Base-by-base conservation (phyloP, 2,797 vertebrate species). In the Neomorphus geoffroyi region DNA sequence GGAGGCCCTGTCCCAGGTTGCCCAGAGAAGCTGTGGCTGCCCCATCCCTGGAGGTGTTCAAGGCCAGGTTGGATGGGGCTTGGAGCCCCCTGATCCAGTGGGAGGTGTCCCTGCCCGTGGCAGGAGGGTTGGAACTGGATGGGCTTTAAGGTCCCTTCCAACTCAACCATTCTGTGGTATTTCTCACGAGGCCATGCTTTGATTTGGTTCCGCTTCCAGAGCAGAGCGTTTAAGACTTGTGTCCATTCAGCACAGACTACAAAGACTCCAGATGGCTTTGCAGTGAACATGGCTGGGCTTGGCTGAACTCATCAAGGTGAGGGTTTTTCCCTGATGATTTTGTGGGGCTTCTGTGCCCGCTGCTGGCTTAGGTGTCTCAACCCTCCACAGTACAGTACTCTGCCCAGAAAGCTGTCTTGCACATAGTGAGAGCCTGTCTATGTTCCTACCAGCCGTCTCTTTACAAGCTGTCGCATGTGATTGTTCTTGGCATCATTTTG, bases 141-240 rank as follows among this genome's bases (percentile, higher is more conserved):
- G 19, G 19, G 46, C 46, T 46, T 46, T 46, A 22, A 46, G 21
- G 46, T 46, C 46, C 46, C 21, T 22, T 46, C 18, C 9, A 46
- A 46, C 46, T 21, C 46, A 46, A 46, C 18, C 17, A 9, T 22
- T 46, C 45, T 46, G 22, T 71, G 80, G 32, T 57, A 24, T 13
- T 12, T 56, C 39, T n/a, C 8, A 2, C 1, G 7, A 45, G 9
- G 13, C 69, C 2, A 2, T 27, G 11, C 24, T n/a, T 37, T 43
- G 33, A 6, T 48, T 53, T 90, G 15, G 4, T 7, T 83, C n/a
- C 19, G 18, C 32, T 79, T 64, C 28, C 35, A 43, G 51, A 35
- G 21, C 35, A n/a, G 41, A 89, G 19, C 10, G 2, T 41, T 48
- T n/a, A 16, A 39, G 26, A 5, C 11, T 53, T n/a, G 0, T 0